These are phyloP conservation scores for Patella pellucida DNA, from an alignment of 2,888 invertebrate genomes.

Conservation along the genomic window DNA sequence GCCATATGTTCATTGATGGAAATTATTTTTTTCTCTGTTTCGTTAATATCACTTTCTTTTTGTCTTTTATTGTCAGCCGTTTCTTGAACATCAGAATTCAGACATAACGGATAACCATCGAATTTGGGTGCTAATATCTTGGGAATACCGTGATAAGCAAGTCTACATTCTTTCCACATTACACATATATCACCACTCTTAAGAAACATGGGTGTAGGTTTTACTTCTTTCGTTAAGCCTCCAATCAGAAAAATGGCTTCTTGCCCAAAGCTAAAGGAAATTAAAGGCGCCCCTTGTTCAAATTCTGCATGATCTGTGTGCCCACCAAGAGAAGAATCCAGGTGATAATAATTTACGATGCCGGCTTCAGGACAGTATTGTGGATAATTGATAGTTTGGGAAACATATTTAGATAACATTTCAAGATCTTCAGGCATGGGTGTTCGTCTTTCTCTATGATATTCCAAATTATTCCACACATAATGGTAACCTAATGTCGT, in stretches of 20 bases:
- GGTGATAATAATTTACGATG: slow-evolving; percentile 95
- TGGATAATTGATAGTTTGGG: slow-evolving; percentile 57
- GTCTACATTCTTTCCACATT: slow-evolving; percentile 87
- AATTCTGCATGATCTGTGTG: slow-evolving; percentile 96
- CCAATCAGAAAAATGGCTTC: slow-evolving; percentile 94
- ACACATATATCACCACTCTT: slow-evolving; percentile 91
- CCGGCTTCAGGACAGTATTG: slow-evolving; percentile 83
- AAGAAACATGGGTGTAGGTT: slow-evolving; percentile 77
- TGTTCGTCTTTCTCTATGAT: slow-evolving; percentile 66
- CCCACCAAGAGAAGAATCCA: slow-evolving; percentile 91
- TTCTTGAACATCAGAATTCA: not conserved
- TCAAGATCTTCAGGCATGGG: slow-evolving; percentile 83
- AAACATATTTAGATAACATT: slow-evolving; percentile 77
- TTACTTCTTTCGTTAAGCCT: slow-evolving; percentile 76
- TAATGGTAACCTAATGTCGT: slow-evolving; percentile 97
- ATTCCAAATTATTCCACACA: slow-evolving; percentile 95
- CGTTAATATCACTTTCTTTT: slow-evolving; percentile 67
- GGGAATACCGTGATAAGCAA: slow-evolving; percentile 95
- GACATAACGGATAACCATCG: not conserved
- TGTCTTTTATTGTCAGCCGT: not conserved
- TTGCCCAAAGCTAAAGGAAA: slow-evolving; percentile 95
- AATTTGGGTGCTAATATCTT: slow-evolving; percentile 75
- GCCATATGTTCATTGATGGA: slow-evolving; percentile 33
- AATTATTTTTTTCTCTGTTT: not conserved
- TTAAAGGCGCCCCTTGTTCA: slow-evolving; percentile 86